These are phyloP conservation scores for Serranus cabrilla DNA, from an alignment of 2,797 vertebrate genomes.

Conservation along the genomic window DNA sequence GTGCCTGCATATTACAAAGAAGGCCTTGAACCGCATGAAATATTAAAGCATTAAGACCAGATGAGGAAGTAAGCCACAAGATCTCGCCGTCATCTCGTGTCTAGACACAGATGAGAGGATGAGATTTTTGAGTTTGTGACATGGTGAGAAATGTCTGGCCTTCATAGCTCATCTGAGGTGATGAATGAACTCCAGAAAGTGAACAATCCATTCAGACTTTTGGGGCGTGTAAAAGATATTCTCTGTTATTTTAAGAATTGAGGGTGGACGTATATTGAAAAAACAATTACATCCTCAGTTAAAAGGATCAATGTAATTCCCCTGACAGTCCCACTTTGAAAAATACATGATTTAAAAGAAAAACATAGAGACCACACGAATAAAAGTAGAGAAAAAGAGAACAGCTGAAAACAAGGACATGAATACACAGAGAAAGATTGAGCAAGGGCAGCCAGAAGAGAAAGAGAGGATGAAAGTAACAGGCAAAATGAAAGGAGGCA, in stretches of 20 bases:
- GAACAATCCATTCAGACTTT: conserved; percentile 7
- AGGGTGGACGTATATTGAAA: not conserved
- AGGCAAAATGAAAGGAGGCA: conserved; percentile 61
- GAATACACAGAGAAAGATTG: conserved; percentile 33
- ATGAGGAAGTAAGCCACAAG: conserved; percentile 49
- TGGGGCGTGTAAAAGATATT: not conserved
- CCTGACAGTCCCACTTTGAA: not conserved
- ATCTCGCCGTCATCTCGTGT: conserved; percentile 39
- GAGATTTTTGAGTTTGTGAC: conserved; percentile 29
- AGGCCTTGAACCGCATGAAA: conserved; percentile 75
- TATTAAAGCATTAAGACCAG: conserved; percentile 72
- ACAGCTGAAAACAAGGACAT: conserved; percentile 1
- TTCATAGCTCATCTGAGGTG: conserved; percentile 12
- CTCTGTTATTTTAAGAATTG: not conserved
- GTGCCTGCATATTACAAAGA: conserved; percentile 73
- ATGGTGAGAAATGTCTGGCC: conserved; percentile 28
- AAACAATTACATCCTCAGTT: conserved; percentile 6
- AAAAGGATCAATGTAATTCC: conserved; percentile 4
- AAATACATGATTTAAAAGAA: not conserved
- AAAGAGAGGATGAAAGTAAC: conserved; percentile 39
- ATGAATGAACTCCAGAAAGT: conserved; percentile 27
- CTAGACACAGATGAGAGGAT: conserved; percentile 47
- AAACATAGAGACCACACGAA: conserved; percentile 4
- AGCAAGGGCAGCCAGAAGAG: conserved; percentile 30
- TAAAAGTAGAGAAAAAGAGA: conserved; percentile 15